Evolutionary conservation across 2,797 vertebrate species (phyloP).

Genomic region (Sphenopsis melanotis): DNA sequence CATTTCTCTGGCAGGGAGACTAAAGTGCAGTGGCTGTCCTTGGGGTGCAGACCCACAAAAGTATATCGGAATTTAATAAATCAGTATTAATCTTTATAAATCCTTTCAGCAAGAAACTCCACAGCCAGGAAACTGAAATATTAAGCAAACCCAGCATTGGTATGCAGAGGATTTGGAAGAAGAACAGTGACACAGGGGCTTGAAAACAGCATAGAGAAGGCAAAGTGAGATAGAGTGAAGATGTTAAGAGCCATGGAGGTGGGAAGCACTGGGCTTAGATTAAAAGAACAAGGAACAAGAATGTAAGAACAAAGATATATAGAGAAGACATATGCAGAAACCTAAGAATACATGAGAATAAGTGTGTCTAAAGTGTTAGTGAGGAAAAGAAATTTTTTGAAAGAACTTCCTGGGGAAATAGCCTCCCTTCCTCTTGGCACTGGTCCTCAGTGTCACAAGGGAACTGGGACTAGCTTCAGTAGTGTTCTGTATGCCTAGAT

Average conservation of each 20-base stretch:
- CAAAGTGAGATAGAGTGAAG: not conserved
- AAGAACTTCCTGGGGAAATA: slow-evolving; percentile 41
- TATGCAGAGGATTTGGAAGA: not conserved
- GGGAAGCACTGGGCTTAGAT: not conserved
- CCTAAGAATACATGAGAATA: not conserved
- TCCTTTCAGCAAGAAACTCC: not conserved
- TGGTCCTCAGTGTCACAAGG: not conserved
- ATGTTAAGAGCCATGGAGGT: not conserved
- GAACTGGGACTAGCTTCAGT: not conserved
- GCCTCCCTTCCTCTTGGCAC: slow-evolving; percentile 5
- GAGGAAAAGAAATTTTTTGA: slow-evolving; percentile 22
- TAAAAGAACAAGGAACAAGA: not conserved
- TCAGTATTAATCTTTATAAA: not conserved
- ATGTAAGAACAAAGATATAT: not conserved
- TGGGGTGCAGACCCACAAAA: not conserved
- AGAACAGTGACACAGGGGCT: not conserved
- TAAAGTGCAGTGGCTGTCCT: not conserved
- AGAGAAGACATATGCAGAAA: not conserved
- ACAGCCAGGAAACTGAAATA: not conserved
- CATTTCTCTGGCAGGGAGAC: not conserved
- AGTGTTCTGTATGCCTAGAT: not conserved
- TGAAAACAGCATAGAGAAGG: not conserved
- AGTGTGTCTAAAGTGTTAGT: not conserved
- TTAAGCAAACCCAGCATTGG: not conserved
- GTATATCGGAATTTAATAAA: not conserved